These are phyloP conservation scores for Bombus pyrosoma DNA, from an alignment of 1,140 invertebrate species.

Conservation along the genomic window DNA sequence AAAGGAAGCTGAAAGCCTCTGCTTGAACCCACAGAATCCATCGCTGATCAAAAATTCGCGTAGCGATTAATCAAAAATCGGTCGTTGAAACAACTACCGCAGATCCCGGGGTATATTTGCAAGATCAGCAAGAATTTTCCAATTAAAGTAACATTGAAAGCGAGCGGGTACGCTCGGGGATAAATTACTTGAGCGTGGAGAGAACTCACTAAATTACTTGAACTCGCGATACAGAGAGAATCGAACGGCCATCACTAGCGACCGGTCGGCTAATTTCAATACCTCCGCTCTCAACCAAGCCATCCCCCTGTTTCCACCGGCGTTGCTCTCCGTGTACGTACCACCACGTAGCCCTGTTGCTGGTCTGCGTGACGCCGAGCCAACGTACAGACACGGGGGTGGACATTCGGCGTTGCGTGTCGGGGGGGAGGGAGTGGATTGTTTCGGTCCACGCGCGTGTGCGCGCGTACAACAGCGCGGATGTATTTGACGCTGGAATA, in stretches of 20 bases:
- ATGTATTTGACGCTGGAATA: conserved; percentile 66
- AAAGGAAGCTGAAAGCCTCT: no score
- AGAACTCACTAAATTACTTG: conserved; percentile 45
- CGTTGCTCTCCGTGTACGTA: conserved; percentile 48
- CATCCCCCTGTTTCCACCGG: not conserved
- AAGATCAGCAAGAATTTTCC: conserved; percentile 11
- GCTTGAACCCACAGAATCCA: no score
- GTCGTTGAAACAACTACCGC: not conserved
- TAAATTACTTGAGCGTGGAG: conserved; percentile 42
- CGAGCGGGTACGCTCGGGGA: not conserved
- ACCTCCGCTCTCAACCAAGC: conserved; percentile 57
- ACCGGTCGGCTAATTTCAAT: conserved; percentile 74
- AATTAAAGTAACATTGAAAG: not conserved
- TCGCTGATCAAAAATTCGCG: not conserved
- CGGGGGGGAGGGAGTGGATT: conserved; percentile 47
- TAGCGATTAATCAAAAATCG: not conserved
- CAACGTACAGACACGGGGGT: conserved; percentile 30
- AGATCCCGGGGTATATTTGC: not conserved
- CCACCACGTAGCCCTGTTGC: conserved; percentile 20
- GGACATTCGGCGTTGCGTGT: conserved; percentile 56
- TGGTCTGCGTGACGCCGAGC: not conserved
- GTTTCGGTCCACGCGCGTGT: conserved; percentile 62
- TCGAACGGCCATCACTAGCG: conserved; percentile 54
- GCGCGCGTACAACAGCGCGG: conserved; percentile 57
- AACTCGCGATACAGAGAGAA: conserved; percentile 50